A percentile compares a stretch with the other conserved stretches of the same genome.
phyloP scores from a whole-genome alignment of 2,888 invertebrate species.

The Liopterus haemorrhoidalis region DNA sequence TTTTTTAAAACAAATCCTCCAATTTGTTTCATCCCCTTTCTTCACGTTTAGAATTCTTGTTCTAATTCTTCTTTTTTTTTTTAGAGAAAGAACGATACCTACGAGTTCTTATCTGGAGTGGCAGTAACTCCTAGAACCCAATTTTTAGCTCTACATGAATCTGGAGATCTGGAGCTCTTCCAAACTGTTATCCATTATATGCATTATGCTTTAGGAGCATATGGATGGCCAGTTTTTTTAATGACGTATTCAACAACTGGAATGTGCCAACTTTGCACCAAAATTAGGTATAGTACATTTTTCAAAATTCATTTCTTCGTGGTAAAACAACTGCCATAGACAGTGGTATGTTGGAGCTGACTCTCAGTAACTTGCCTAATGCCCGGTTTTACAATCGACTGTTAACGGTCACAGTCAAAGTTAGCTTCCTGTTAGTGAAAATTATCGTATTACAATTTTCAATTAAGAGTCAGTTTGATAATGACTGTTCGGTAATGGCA shows the following conservation, averaged over 20 bases:
- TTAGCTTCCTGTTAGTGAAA: too few relatives aligned
- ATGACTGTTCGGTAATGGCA: too few relatives aligned
- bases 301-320: not conserved
- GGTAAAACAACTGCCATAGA: too few relatives aligned
- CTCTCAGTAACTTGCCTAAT: too few relatives aligned
- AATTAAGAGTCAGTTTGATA: too few relatives aligned
- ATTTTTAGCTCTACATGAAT: conserved; percentile 73
- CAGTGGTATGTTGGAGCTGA: too few relatives aligned
- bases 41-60: conserved; percentile 2
- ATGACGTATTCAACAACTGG: conserved; percentile 64
- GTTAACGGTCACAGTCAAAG: too few relatives aligned
- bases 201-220: conserved; percentile 77
- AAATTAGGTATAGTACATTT: conserved; percentile 51
- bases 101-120: conserved; percentile 79
- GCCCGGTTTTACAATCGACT: too few relatives aligned
- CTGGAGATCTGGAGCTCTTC: conserved; percentile 63
- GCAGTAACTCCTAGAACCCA: conserved; percentile 74
- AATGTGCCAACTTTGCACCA: conserved; percentile 65
- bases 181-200: conserved; percentile 73
- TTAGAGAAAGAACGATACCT: conserved; percentile 72
- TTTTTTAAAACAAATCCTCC: conserved; percentile 5
- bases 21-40: not conserved
- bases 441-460: too few relatives aligned
- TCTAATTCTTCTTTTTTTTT: conserved; percentile 32
- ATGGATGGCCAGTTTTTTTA: conserved; percentile 84